Percentiles rank a stretch among this genome's conserved stretches.
Conservation (phyloP, 2,113 vertebrate genomes). For the Strix aluco region DNA sequence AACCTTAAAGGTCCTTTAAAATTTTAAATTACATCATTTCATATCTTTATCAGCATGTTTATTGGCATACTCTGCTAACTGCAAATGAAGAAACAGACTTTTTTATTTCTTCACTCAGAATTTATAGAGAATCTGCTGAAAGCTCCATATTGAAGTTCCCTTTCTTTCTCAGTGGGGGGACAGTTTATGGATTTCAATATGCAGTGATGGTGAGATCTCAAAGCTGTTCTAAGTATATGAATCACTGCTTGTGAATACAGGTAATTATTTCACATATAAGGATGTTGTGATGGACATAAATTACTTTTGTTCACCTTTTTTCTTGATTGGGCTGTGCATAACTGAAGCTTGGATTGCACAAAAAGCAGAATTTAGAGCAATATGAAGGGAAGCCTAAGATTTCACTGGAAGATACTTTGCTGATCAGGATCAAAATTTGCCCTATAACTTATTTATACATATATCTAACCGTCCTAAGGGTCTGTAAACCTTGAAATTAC, state of each 20-base stretch:
- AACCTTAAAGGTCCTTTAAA: not conserved
- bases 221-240: not conserved
- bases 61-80: not conserved
- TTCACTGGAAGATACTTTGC: not conserved
- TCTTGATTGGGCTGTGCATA: not conserved
- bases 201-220: not conserved
- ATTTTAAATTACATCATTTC: not conserved
- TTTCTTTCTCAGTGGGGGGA: not conserved
- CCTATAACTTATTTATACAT: not conserved
- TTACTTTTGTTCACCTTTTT: not conserved
- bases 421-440: not conserved
- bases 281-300: not conserved
- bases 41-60: not conserved
- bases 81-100: not conserved
- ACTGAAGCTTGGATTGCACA: not conserved
- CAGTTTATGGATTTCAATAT: not conserved
- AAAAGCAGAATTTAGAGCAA: not conserved
- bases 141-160: not conserved
- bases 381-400: not conserved
- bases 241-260: not conserved
- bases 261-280: not conserved
- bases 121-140: not conserved
- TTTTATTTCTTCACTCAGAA: not conserved
- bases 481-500: not conserved
- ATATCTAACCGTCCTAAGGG: not conserved